These are phyloP conservation scores for Emydoidea blandingii DNA, from an alignment of 2,797 vertebrate species.

Conservation along the genomic window DNA sequence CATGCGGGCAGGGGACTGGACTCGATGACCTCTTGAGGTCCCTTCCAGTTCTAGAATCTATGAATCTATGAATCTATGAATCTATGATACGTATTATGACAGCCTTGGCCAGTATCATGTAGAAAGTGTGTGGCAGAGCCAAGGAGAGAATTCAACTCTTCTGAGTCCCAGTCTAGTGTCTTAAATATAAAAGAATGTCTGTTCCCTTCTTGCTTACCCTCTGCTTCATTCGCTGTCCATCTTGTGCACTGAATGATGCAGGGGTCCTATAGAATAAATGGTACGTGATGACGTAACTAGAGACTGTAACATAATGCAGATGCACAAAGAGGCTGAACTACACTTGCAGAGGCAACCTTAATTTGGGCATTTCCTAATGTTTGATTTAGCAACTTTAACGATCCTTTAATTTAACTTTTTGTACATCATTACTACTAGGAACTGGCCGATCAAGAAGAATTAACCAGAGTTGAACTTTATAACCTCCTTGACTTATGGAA, in stretches of 20 bases:
- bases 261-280: background rate
- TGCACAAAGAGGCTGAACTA: background rate
- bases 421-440: background rate
- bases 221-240: accelerated
- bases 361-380: accelerated
- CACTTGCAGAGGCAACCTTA: accelerated
- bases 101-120: background rate
- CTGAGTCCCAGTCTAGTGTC: background rate
- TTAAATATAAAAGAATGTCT: background rate
- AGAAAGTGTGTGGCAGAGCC: background rate
- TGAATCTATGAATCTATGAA: too few species aligned
- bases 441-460: background rate
- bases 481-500: accelerated
- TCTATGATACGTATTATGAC: accelerated
- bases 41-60: too few species aligned
- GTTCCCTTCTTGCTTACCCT: background rate
- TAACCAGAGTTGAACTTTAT: background rate
- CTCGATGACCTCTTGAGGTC: too few species aligned
- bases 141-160: background rate
- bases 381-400: accelerated
- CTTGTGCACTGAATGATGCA: background rate
- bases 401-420: background rate
- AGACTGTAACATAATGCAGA: background rate
- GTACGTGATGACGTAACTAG: accelerated
- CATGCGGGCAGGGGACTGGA: too few species aligned